Percentiles rank a stretch among this genome's conserved stretches.
Conservation (phyloP, 2,888 invertebrate species). For the Odontomyia ornata region DNA sequence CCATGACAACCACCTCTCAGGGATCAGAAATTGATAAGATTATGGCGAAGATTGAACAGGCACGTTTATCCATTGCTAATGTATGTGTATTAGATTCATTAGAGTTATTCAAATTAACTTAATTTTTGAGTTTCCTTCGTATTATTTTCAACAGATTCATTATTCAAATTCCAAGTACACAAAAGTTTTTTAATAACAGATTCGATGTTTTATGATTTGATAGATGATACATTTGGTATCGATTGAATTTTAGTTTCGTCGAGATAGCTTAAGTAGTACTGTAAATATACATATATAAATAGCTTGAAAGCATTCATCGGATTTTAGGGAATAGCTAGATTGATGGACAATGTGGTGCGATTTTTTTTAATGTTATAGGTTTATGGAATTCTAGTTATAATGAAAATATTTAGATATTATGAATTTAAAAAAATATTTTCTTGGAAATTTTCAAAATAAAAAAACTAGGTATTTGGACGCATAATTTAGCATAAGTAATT, state of each 20-base stretch:
- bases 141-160: not conserved
- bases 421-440: no score
- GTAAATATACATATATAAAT: no score
- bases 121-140: not conserved
- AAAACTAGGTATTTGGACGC: no score
- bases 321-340: conserved; percentile 31
- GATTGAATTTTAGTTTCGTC: not conserved
- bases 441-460: no score
- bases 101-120: conserved; percentile 15
- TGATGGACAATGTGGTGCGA: conserved; percentile 16
- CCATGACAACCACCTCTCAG: conserved; percentile 65
- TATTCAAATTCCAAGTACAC: no score
- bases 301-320: not conserved
- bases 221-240: no score
- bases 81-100: conserved; percentile 58
- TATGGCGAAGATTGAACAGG: conserved; percentile 93
- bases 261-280: not conserved
- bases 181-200: no score
- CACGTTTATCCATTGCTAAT: conserved; percentile 59
- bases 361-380: no score
- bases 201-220: no score
- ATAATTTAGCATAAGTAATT: no score
- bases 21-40: conserved; percentile 89
- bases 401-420: no score
- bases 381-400: no score